Evolutionary conservation across 2,113 vertebrate genomes (phyloP).

Genomic region (Phaethornis superciliosus): DNA sequence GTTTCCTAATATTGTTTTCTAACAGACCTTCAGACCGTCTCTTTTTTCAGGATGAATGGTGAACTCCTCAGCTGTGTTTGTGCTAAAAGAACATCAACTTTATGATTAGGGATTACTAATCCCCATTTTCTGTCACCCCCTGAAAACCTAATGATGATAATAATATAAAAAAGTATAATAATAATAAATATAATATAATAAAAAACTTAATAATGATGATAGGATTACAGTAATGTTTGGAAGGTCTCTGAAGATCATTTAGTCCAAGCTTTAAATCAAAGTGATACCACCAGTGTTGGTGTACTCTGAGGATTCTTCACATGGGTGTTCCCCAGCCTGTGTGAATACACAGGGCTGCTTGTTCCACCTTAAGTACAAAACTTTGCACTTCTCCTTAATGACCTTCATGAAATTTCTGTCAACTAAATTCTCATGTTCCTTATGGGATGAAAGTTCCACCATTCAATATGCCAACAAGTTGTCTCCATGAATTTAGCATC

Average conservation of each 20-base stretch:
- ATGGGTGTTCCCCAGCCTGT: neutral
- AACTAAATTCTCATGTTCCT: neutral
- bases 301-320: neutral
- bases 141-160: neutral
- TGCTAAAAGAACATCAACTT: neutral
- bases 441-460: neutral
- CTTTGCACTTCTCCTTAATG: neutral
- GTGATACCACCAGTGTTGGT: neutral
- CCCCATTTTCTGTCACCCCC: fast-evolving
- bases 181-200: too few relatives aligned
- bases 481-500: neutral
- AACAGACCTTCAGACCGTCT: fast-evolving
- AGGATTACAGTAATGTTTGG: neutral
- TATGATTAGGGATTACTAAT: neutral
- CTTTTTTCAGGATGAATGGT: neutral
- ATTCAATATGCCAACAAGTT: neutral
- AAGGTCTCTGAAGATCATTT: neutral
- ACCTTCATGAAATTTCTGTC: neutral
- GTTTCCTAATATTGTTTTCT: neutral
- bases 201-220: neutral
- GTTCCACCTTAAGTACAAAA: neutral
- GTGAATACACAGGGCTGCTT: neutral
- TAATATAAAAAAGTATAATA: neutral
- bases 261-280: neutral
- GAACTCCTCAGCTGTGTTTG: neutral